phyloP scores from a whole-genome alignment of 2,888 invertebrate species.

The Scaptomyza flava region DNA sequence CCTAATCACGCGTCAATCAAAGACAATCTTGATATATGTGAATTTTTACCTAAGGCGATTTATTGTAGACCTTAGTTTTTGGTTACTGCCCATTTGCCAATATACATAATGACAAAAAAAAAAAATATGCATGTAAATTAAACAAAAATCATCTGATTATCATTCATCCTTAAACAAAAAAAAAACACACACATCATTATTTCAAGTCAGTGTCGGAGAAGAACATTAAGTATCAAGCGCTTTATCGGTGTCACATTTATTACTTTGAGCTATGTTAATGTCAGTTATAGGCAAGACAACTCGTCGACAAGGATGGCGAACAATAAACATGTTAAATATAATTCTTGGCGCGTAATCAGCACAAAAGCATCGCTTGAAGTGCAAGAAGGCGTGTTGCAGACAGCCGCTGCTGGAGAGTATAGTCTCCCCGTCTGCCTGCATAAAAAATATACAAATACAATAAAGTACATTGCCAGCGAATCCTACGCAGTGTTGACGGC shows the following conservation, averaged over 20 bases:
- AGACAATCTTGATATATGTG: conserved; percentile 17
- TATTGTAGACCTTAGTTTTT: conserved; percentile 20
- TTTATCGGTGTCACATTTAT: conserved; percentile 60
- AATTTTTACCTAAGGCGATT: conserved; percentile 10
- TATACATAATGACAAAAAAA: too few relatives aligned
- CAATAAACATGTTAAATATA: conserved; percentile 54
- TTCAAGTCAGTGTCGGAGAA: conserved; percentile 30
- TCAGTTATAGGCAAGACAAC: conserved; percentile 34
- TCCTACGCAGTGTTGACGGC: conserved; percentile 59
- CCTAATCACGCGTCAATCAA: conserved; percentile 30
- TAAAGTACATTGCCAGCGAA: conserved; percentile 47
- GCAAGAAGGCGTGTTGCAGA: conserved; percentile 44
- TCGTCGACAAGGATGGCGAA: conserved; percentile 24
- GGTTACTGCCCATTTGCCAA: conserved; percentile 1
- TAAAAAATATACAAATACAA: conserved; percentile 11
- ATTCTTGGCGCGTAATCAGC: conserved; percentile 66
- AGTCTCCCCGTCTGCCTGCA: conserved; percentile 31
- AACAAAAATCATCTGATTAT: conserved; percentile 7
- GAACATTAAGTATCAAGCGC: conserved; percentile 11
- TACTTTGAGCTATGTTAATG: conserved; percentile 47
- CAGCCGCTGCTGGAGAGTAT: conserved; percentile 15
- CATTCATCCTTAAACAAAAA: conserved; percentile 1
- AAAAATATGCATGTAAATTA: not conserved
- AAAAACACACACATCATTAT: conserved; percentile 1
- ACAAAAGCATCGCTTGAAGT: conserved; percentile 57